Evolutionary conservation across 2,888 invertebrate genomes (phyloP), one percentile per base, ranked within the genome.

Genomic region (Schizaphis graminum): DNA sequence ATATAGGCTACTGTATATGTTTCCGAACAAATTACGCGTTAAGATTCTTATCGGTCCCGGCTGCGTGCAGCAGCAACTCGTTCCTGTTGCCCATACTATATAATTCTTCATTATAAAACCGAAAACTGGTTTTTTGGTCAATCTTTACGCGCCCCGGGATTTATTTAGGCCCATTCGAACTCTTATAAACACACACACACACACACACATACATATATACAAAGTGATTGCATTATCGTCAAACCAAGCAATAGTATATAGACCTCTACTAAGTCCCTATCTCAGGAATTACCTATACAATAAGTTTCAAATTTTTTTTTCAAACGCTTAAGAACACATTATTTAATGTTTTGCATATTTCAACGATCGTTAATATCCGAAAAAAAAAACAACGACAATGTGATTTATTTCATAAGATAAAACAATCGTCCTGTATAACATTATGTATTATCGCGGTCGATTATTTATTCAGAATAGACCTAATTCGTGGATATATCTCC

Each of bases 11-110:
- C 92, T 53, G 89, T 89, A 53, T 35, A 56, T 35, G 67, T 89
- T 56, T 67, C 35, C 28, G 53, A 77, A 93, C 93, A 93, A 93
- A 93, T 93, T 89, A 89, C 88, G 53, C 93, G 13, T 93, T 89
- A 47, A 93, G 93, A 93, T 93, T 88, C 16, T 26, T 89, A 93
- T 93, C 93, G 92, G 88, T 67, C n/a, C 21, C 49, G 26, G 57
- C 57, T 57, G 77, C 4, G 77, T 57, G 87, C 89, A 35, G 67
- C 67, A n/a, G 67, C 67, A 93, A 77, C 93, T 84, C 91, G 91
- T 91, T 91, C 85, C 44, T n/a, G 91, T 91, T 85, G 10, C 24
- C 41, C 7, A n/a, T 21, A 16, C 16, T 67, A 47, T n/a, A 67
- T 35, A 41, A 47, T n/a, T 86, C n/a, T 57, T 85, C 56, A 47